Percentiles rank a stretch among this genome's conserved stretches.
These are phyloP conservation scores for Pimpla rufipes DNA, from an alignment of 2,888 invertebrate genomes.

Conservation along the genomic window DNA sequence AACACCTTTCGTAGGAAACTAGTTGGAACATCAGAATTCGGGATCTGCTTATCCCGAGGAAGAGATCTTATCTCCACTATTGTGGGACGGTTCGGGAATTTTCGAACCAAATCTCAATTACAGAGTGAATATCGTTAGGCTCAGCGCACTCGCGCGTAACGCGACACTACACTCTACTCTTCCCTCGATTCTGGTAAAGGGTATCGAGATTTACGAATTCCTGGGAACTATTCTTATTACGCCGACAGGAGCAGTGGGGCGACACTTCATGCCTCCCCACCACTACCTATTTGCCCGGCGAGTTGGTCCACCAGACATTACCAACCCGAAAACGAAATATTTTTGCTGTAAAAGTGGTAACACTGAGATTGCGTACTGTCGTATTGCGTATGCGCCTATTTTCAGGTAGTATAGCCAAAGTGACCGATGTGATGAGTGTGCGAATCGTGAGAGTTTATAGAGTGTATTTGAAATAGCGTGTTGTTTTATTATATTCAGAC, in stretches of 20 bases:
- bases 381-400: neutral
- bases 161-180: too few species aligned
- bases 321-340: slow-evolving; percentile 3
- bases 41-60: too few species aligned
- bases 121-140: too few species aligned
- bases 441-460: neutral
- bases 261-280: slow-evolving; percentile 1
- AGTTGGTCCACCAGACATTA: neutral
- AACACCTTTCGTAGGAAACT: too few species aligned
- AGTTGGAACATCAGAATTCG: too few species aligned
- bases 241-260: neutral
- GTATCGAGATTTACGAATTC: too few species aligned
- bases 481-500: slow-evolving; percentile 2
- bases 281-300: neutral
- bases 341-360: neutral
- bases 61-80: too few species aligned
- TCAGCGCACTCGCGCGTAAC: too few species aligned
- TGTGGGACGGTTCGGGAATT: too few species aligned
- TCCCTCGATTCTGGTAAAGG: too few species aligned
- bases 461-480: neutral
- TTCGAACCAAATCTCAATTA: too few species aligned
- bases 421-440: slow-evolving; percentile 3
- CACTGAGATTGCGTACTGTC: neutral
- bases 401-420: neutral
- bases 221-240: too few species aligned